Conservation (phyloP, 2,113 vertebrate genomes). For the Alaudala cheleensis region DNA sequence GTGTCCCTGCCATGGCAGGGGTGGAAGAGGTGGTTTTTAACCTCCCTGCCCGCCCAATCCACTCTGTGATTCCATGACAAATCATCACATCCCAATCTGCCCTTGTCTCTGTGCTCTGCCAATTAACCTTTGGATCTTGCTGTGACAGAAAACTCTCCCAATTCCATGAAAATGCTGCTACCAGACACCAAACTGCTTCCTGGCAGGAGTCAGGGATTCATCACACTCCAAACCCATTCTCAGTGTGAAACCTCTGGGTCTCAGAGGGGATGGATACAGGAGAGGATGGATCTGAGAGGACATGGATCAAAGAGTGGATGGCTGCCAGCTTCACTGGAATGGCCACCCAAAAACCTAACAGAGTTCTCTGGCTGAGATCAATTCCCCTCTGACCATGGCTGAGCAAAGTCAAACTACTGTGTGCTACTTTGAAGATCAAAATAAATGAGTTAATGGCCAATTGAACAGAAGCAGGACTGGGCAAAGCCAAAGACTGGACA, state of each 20-base stretch:
- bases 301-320: not conserved
- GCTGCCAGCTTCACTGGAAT: not conserved
- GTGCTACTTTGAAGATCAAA: slow-evolving; percentile 62
- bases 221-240: not conserved
- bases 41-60: not conserved
- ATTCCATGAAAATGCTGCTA: not conserved
- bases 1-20: not conserved
- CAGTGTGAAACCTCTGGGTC: not conserved
- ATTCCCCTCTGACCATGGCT: not conserved
- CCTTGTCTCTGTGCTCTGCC: not conserved
- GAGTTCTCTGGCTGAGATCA: not conserved
- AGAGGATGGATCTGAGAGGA: not conserved
- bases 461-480: slow-evolving; percentile 54
- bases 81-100: not conserved
- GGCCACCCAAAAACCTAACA: not conserved
- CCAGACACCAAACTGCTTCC: not conserved
- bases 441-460: slow-evolving; percentile 60
- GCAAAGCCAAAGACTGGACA: slow-evolving; percentile 48
- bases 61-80: not conserved
- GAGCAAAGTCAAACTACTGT: not conserved
- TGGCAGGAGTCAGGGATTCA: not conserved
- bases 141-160: not conserved
- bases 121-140: not conserved
- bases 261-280: not conserved
- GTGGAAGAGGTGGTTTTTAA: not conserved